Evolutionary conservation across 92 coral and sea anemone genomes (phyloP).

Genomic region (Siderastrea siderea): DNA sequence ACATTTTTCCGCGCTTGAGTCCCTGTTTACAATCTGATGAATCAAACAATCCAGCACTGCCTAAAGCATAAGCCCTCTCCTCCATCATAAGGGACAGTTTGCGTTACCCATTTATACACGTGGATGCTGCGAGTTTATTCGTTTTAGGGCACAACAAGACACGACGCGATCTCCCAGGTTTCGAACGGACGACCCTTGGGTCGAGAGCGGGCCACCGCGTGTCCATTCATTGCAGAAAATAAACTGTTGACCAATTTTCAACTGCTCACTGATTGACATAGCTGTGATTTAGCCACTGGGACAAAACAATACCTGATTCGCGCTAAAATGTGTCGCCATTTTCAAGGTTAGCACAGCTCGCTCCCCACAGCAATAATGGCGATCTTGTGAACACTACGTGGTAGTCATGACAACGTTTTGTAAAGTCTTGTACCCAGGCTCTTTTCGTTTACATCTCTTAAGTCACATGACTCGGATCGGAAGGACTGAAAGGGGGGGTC

Average conservation of each 20-base stretch:
- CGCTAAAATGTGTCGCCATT: constrained; percentile 99
- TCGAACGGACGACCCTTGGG: no score
- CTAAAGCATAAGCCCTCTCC: no score
- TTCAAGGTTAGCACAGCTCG: background rate
- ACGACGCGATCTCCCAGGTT: no score
- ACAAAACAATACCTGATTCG: constrained; percentile 88
- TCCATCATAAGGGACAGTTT: no score
- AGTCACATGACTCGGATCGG: constrained; percentile 14
- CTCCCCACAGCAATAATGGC: background rate
- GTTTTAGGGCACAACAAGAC: no score
- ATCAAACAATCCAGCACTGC: no score
- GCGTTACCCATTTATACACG: no score
- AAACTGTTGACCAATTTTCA: background rate
- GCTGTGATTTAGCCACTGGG: background rate
- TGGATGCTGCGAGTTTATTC: no score
- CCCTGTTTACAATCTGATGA: no score
- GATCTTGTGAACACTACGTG: background rate
- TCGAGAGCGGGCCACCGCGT: no score
- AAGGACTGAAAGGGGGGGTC: background rate
- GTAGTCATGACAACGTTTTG: constrained; percentile 30
- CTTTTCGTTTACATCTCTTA: background rate
- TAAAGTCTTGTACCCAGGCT: constrained; percentile 9
- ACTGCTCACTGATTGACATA: background rate
- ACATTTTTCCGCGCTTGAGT: no score
- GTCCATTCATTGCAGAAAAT: background rate